Base-by-base conservation (phyloP, 2,113 vertebrate genomes). In the Pyxicephalus adspersus region DNA sequence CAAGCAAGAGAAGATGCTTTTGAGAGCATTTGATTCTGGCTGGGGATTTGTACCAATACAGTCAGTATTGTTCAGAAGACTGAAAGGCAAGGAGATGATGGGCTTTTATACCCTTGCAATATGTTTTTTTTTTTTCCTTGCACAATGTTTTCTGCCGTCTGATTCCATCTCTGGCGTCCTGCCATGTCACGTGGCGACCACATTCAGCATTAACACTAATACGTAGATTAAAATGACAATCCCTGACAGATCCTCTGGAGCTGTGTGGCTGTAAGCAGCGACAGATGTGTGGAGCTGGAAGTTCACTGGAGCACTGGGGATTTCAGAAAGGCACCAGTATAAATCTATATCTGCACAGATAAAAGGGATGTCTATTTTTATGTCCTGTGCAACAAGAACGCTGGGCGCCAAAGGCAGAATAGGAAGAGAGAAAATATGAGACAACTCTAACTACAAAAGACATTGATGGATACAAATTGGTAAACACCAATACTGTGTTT, bases 151-250 rank as follows among this genome's bases (percentile, higher is more conserved):
- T 31, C 45, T 19, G 5, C 3, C 3, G n/a, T 51, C 51, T 34
- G 64, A 25, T 55, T 54, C 38, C 55, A n/a, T 31, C 54, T n/a
- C 25, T 15, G 52, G 26, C 16, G 20, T 71, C 66, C 5, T 8
- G 77, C 16, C 34, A 55, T 28, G 38, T 50, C 65, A 70, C 31
- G 66, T 51, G 77, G 55, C 55, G 19, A 25, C 5, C 19, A 9
- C 65, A 45, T 22, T n/a, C 13, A 4, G 67, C 66, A 72, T 80
- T 72, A 80, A 61, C 78, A 5, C 66, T 80, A 80, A 80, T 80
- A 80, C 78, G 64, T 19, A 63, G 66, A 80, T 80, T 80, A 72
- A 72, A 80, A 71, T 71, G 67, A 80, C 77, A 80, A 70, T 71
- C 65, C 66, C 55, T 58, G 76, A 78, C 77, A 80, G 77, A 80